Evolutionary conservation across 2,797 vertebrate genomes (phyloP).

Genomic region (Tarsius wallacei): DNA sequence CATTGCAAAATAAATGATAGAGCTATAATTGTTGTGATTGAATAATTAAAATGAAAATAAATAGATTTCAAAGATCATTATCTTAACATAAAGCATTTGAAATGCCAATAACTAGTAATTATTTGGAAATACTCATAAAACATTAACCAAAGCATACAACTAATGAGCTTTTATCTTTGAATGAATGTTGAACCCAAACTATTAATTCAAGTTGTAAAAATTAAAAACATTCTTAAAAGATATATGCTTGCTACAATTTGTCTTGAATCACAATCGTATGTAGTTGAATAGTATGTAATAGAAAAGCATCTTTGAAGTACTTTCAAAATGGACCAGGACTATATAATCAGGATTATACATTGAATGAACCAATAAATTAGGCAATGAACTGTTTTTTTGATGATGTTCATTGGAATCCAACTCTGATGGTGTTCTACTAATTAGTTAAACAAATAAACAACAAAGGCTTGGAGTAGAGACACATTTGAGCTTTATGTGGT

Average conservation of each 20-base stretch:
- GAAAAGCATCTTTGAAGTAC: background rate
- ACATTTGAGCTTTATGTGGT: background rate
- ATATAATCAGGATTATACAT: background rate
- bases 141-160: constrained; percentile 61
- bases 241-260: background rate
- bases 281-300: background rate
- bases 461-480: background rate
- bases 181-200: constrained; percentile 52
- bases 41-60: constrained; percentile 82
- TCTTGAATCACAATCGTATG: background rate
- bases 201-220: constrained; percentile 67
- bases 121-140: constrained; percentile 64
- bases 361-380: background rate
- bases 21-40: constrained; percentile 70
- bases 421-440: background rate
- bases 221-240: background rate
- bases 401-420: background rate
- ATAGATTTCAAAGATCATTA: constrained; percentile 69
- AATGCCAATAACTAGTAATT: constrained; percentile 65
- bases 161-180: constrained; percentile 69
- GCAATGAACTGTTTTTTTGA: background rate
- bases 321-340: constrained; percentile 9
- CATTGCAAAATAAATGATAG: constrained; percentile 72
- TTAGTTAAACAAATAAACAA: background rate
- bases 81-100: constrained; percentile 69